A percentile compares a stretch with the other conserved stretches of the same genome.
phyloP scores from a whole-genome alignment of 2,888 invertebrate genomes.

The Callyntrura sp. region DNA sequence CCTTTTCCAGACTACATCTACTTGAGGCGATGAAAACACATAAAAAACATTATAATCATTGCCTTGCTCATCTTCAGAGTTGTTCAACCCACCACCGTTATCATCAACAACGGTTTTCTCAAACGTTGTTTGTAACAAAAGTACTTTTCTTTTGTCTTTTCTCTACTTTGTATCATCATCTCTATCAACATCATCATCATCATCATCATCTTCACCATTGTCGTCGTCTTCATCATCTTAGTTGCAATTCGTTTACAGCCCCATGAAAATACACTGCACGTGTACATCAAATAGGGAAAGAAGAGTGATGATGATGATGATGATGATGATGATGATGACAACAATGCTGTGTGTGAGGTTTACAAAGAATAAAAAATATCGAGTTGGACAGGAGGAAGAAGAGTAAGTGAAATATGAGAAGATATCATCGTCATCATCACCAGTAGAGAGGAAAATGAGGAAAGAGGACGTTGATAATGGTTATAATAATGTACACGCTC shows the following conservation, averaged over 20 bases:
- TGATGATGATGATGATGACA: constrained; percentile 28
- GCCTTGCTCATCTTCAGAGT: not conserved
- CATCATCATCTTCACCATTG: too few species aligned
- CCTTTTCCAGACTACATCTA: not conserved
- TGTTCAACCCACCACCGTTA: not conserved
- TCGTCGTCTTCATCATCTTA: too few species aligned
- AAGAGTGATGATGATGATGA: constrained; percentile 3
- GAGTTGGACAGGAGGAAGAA: not conserved
- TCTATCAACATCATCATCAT: too few species aligned
- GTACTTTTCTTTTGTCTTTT: not conserved
- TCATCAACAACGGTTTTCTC: not conserved
- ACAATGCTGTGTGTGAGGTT: not conserved
- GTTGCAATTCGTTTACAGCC: too few species aligned
- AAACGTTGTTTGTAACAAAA: not conserved
- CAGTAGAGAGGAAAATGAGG: not conserved
- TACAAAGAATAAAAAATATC: not conserved
- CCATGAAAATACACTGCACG: too few species aligned
- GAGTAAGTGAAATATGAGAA: constrained; percentile 27
- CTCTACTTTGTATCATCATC: not conserved
- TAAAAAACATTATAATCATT: constrained; percentile 7
- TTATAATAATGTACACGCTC: constrained; percentile 6
- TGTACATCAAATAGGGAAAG: too few species aligned
- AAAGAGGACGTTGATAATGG: not conserved
- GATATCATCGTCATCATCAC: not conserved
- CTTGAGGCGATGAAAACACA: not conserved